phyloP scores from a whole-genome alignment of 2,888 invertebrate species.

The Hypsopygia costalis region DNA sequence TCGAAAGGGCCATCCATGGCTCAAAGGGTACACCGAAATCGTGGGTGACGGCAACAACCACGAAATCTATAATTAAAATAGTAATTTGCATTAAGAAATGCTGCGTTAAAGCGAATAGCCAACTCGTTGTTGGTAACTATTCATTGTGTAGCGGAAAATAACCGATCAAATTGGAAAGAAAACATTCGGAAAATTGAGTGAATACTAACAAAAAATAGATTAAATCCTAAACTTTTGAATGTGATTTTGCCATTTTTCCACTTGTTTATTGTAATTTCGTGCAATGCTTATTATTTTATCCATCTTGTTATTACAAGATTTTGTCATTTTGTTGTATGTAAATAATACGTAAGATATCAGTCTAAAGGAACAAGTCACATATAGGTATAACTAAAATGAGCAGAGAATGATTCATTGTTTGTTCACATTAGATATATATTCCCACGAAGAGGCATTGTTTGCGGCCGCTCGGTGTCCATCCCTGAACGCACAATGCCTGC shows the following conservation, averaged over 20 bases:
- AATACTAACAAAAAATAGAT: too few species aligned
- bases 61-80: conserved; percentile 4
- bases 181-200: not conserved
- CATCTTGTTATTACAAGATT: too few species aligned
- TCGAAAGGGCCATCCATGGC: too few species aligned
- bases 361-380: too few species aligned
- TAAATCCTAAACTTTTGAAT: too few species aligned
- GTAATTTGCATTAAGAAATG: conserved; percentile 8
- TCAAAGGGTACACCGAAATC: too few species aligned
- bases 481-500: conserved; percentile 42
- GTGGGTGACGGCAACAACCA: too few species aligned
- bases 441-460: conserved; percentile 45
- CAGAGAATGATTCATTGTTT: conserved; percentile 30
- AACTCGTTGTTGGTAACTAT: not conserved
- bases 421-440: conserved; percentile 28
- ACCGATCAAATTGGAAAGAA: not conserved
- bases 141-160: not conserved
- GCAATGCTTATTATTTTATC: too few species aligned
- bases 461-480: conserved; percentile 36
- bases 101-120: not conserved
- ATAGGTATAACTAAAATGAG: not conserved
- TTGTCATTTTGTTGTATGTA: too few species aligned
- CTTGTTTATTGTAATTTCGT: too few species aligned
- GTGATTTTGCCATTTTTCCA: too few species aligned
- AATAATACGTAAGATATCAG: too few species aligned